Conservation (phyloP, 2,797 vertebrate species). For the Pyrocephalus nanus region DNA sequence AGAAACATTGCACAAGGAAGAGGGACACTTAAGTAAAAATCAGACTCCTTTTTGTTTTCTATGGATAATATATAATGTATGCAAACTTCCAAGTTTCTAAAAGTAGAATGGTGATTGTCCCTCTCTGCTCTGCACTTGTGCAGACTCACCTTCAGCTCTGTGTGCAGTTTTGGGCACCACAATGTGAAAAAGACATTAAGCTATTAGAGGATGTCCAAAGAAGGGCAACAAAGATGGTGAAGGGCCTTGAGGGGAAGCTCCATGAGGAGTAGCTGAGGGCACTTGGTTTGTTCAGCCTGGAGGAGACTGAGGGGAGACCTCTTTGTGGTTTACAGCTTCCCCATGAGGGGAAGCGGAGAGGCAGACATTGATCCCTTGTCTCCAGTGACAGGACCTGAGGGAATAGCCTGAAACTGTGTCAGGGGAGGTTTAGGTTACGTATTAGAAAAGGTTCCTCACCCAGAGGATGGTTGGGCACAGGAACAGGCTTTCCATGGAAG, state of each 20-base stretch:
- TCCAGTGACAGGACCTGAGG: fast-evolving
- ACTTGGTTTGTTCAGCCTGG: background rate
- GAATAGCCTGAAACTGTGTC: background rate
- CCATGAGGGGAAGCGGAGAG: fast-evolving
- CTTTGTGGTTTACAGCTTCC: background rate
- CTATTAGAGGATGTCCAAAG: background rate
- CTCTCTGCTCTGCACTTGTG: background rate
- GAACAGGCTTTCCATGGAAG: background rate
- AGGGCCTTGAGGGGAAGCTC: fast-evolving
- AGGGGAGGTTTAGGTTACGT: background rate
- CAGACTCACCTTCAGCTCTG: background rate
- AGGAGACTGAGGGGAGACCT: background rate
- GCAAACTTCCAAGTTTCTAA: background rate
- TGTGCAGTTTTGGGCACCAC: background rate
- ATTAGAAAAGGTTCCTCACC: too few species aligned
- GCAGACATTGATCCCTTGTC: background rate
- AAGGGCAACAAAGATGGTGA: background rate
- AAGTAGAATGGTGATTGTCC: background rate
- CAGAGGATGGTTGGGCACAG: fast-evolving
- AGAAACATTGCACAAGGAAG: background rate
- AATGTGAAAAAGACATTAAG: background rate
- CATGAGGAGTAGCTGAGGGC: fast-evolving
- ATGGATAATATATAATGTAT: background rate
- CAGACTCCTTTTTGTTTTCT: background rate
- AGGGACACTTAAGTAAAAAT: background rate